A percentile compares a stretch with the other conserved stretches of the same genome.
These are phyloP conservation scores for Masticophis lateralis DNA, from an alignment of 2,797 vertebrate genomes.

Conservation along the genomic window DNA sequence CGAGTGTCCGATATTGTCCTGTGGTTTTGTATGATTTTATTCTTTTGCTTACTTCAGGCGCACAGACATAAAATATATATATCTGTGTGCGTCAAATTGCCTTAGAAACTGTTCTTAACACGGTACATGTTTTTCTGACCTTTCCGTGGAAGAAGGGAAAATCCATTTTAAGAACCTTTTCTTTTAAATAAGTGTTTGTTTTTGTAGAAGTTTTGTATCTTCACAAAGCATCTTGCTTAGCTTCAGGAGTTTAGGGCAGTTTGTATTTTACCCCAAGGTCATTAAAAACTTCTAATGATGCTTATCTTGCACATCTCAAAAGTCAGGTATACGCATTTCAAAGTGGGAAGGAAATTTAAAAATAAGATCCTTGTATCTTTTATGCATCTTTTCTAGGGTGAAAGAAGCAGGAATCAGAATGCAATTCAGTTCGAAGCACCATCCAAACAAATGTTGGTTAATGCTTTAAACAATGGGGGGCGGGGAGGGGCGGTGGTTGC, in stretches of 20 bases:
- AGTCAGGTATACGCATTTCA: not conserved
- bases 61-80: not conserved
- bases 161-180: not conserved
- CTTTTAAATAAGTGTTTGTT: not conserved
- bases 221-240: not conserved
- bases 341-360: not conserved
- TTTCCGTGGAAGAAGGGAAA: not conserved
- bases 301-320: not conserved
- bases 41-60: not conserved
- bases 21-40: slow-evolving; percentile 29
- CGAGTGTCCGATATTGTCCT: slow-evolving; percentile 35
- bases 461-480: not conserved
- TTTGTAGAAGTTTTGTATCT: not conserved
- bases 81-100: not conserved
- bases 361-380: not conserved
- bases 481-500: not conserved
- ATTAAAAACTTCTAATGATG: no score
- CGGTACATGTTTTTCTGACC: not conserved
- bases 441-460: not conserved
- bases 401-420: not conserved
- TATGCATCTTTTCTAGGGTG: not conserved
- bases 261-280: not conserved
- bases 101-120: slow-evolving; percentile 17
- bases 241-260: not conserved
- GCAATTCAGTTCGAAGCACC: not conserved